These are phyloP conservation scores for Aethina tumida DNA, from an alignment of 1,140 invertebrate genomes.

Conservation along the genomic window DNA sequence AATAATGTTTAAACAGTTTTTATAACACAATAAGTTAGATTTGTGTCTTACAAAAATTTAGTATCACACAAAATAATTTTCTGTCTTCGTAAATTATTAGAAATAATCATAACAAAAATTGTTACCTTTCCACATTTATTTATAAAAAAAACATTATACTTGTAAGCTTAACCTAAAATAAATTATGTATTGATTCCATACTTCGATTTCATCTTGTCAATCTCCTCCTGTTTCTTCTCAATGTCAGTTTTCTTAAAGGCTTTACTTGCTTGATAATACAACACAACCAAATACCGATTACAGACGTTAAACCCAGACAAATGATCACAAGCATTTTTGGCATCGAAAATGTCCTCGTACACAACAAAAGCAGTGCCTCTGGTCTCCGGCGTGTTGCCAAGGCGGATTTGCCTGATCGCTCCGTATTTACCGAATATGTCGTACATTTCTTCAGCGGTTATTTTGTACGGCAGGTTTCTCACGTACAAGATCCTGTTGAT, in stretches of 20 bases:
- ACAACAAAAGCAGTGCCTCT: conserved; percentile 98
- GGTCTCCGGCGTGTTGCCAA: conserved; percentile 97
- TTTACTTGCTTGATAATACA: conserved; percentile 92
- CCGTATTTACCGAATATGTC: conserved; percentile 99
- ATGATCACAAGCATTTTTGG: conserved; percentile 99
- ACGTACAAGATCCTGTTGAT: conserved; percentile 97
- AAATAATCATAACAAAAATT: too few species aligned
- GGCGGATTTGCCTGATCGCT: conserved; percentile 95
- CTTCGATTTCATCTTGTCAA: conserved; percentile 94
- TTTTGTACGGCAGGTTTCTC: conserved; percentile 97
- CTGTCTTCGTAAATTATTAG: too few species aligned
- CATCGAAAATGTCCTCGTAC: conserved; percentile 99
- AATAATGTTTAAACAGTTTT: too few species aligned
- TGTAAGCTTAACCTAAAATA: too few species aligned
- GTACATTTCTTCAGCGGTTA: conserved; percentile 99
- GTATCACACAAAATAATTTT: too few species aligned
- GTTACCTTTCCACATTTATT: too few species aligned
- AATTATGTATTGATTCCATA: conserved; percentile 55
- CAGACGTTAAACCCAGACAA: conserved; percentile 98
- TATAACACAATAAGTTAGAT: too few species aligned
- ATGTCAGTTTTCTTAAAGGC: conserved; percentile 95
- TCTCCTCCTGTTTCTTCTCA: conserved; percentile 94
- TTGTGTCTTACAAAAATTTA: too few species aligned
- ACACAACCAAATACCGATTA: conserved; percentile 94
- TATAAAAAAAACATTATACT: too few species aligned